Conservation (phyloP, 2,888 invertebrate species). For the Apodemia duryi region DNA sequence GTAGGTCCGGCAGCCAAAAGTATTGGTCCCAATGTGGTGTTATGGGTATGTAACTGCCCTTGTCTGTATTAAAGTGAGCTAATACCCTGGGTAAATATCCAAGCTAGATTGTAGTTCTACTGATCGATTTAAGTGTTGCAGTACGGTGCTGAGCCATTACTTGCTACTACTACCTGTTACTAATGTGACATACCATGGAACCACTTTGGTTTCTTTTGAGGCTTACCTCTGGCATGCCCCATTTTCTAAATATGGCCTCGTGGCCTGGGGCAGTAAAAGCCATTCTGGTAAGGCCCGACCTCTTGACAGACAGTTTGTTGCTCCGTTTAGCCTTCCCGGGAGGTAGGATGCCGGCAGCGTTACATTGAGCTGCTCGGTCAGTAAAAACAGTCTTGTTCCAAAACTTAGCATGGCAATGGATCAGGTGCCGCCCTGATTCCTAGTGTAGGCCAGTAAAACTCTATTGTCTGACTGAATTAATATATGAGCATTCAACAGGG, state of each 20-base stretch:
- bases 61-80: conserved; percentile 25
- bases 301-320: conserved; percentile 27
- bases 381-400: conserved; percentile 2
- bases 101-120: conserved; percentile 22
- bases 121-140: conserved; percentile 22
- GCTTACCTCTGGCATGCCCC: conserved; percentile 30
- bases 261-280: conserved; percentile 27
- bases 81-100: conserved; percentile 26
- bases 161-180: no score
- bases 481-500: conserved; percentile 12
- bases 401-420: conserved; percentile 17
- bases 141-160: conserved; percentile 19
- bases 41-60: conserved; percentile 21
- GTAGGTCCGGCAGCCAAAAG: conserved; percentile 25
- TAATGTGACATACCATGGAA: conserved; percentile 23
- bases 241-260: conserved; percentile 26
- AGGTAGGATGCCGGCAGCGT: conserved; percentile 23
- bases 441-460: conserved; percentile 25
- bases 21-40: conserved; percentile 21
- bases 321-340: conserved; percentile 7
- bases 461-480: conserved; percentile 27
- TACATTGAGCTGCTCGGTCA: conserved; percentile 20
- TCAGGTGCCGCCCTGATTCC: conserved; percentile 22
- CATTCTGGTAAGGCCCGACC: conserved; percentile 27
- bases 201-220: conserved; percentile 23